Evolutionary conservation across 1,140 invertebrate genomes (phyloP).

Genomic region (Drosophila pallidifrons): DNA sequence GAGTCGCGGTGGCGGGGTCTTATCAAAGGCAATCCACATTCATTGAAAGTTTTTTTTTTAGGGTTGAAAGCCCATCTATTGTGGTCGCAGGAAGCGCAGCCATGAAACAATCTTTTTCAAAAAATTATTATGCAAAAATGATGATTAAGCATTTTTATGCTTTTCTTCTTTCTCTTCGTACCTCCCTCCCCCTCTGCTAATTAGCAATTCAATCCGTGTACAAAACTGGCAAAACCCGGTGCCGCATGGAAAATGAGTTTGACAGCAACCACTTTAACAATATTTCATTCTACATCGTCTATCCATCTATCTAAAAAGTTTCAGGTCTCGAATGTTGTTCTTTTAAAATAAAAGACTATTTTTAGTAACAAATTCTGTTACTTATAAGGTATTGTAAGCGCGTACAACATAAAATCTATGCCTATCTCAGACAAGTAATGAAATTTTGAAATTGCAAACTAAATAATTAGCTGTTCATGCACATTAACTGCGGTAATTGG

Average conservation of each 20-base stretch:
- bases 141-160: slow-evolving; percentile 70
- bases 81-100: slow-evolving; percentile 39
- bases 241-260: neutral
- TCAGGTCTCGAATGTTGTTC: neutral
- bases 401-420: neutral
- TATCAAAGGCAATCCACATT: slow-evolving; percentile 54
- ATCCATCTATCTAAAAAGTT: neutral
- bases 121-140: slow-evolving; percentile 76
- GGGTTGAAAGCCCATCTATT: slow-evolving; percentile 58
- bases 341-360: too few relatives aligned
- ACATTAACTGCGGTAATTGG: neutral
- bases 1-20: neutral
- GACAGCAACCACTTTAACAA: neutral
- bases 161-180: neutral
- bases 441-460: neutral
- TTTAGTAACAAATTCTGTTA: too few relatives aligned
- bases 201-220: slow-evolving; percentile 65
- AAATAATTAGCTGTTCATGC: slow-evolving; percentile 2
- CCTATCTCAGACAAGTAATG: neutral
- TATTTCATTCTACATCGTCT: neutral
- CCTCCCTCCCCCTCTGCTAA: slow-evolving; percentile 36
- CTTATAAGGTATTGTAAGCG: neutral
- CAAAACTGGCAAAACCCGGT: slow-evolving; percentile 30
- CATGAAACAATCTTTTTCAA: slow-evolving; percentile 58
- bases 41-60: slow-evolving; percentile 40